Base-by-base conservation (phyloP, 2,888 invertebrate species). In the Caenorhabditis virilis region DNA sequence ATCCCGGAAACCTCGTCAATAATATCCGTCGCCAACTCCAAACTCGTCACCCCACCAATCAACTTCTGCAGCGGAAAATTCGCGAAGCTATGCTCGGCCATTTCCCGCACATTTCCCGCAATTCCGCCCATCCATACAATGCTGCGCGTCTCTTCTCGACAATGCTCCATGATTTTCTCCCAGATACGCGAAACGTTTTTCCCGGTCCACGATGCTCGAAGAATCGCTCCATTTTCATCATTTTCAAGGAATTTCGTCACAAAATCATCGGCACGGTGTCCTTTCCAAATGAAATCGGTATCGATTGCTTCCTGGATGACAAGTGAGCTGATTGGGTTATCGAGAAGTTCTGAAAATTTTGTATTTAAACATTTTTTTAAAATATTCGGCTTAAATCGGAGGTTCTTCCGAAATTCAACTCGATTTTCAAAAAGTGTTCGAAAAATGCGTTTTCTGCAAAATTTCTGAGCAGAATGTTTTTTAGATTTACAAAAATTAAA, bases 131-230 rank as follows among this genome's bases (percentile, higher is more conserved):
- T 25, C 67, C 67, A 67, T 15, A 67, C 25, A 0, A 43, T 26
- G 18, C 48, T 58, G 9, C 57, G 20, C 18, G 64, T 47, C 22
- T 69, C 61, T 42, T 69, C 69, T 1, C 49, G 42, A 23, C 60
- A 60, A 11, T 36, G 49, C 18, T 53, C 58, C 57, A 64, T 53
- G 25, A 64, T 20, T 20, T 63, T 63, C 35, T 76, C 76, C 76
- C 76, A 76, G 5, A 76, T 43, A 27, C 76, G 51, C 1, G 74
- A 74, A 4, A 66, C 58, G 27, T 61, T 58, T 22, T 53, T 48
- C 5, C 66, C 70, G 13, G 60, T 38, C 59, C 59, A 65, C 0
- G 56, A 39, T 1, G 15, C 11, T 15, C 43, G 43, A 13, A 45
- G 26, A 27, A n/a, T 26, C 7, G 15, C 16, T 6, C 43, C 43